These are phyloP conservation scores for Apodemus speciosus DNA, from an alignment of 2,113 vertebrate species.

Conservation along the genomic window DNA sequence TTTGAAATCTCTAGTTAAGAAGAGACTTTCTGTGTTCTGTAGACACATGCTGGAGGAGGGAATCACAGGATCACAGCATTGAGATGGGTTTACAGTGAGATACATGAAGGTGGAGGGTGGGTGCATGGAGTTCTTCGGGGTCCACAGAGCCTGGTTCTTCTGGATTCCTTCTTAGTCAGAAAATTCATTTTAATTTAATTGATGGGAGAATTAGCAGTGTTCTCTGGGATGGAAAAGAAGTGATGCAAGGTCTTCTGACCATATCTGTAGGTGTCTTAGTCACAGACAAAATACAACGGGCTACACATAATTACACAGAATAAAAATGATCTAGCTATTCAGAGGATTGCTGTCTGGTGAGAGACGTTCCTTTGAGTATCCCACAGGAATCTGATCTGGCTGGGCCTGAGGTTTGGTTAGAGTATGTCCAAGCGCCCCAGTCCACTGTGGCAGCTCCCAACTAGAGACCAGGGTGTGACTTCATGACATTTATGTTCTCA, in stretches of 20 bases:
- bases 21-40: neutral
- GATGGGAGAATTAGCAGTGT: neutral
- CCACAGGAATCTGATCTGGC: neutral
- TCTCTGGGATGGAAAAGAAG: neutral
- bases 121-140: neutral
- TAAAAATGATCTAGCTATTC: neutral
- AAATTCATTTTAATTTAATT: neutral
- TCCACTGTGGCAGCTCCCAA: neutral
- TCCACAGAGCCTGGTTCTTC: neutral
- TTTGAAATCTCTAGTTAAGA: constrained; percentile 64
- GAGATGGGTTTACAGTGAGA: neutral
- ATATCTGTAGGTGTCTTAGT: neutral
- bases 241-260: neutral
- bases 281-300: neutral
- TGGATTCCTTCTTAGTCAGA: constrained; percentile 13
- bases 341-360: neutral
- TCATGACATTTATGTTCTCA: neutral
- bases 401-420: neutral
- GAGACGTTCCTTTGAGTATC: neutral
- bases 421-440: no score
- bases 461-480: neutral
- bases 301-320: neutral
- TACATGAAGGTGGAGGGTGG: no score
- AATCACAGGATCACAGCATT: neutral
- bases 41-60: neutral